Conservation (phyloP, 2,113 vertebrate genomes). For the Macaca nemestrina region DNA sequence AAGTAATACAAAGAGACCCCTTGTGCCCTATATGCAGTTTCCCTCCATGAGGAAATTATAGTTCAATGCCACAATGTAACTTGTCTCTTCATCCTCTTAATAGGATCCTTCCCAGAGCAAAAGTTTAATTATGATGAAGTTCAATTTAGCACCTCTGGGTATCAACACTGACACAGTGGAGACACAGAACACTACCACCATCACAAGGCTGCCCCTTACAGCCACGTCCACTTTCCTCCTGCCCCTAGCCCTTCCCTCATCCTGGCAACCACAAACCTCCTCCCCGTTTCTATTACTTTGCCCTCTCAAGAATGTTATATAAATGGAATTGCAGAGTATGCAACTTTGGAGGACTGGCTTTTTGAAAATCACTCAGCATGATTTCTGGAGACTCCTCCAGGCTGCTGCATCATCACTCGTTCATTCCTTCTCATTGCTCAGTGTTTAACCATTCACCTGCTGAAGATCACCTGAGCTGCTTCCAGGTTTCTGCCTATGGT, state of each 20-base stretch:
- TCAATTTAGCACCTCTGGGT: neutral
- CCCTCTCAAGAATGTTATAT: neutral
- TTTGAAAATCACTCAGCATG: neutral
- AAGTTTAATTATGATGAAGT: neutral
- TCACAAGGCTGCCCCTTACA: neutral
- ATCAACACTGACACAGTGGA: neutral
- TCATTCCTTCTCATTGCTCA: neutral
- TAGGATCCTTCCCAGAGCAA: neutral
- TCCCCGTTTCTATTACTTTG: neutral
- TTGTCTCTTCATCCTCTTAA: neutral
- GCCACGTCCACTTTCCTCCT: neutral
- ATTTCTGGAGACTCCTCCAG: neutral
- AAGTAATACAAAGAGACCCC: neutral
- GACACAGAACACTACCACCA: neutral
- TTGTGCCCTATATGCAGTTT: neutral
- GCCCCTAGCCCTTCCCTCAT: neutral
- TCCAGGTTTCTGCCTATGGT: neutral
- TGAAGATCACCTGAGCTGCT: neutral
- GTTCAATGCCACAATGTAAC: neutral
- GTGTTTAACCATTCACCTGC: neutral
- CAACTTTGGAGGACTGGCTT: neutral
- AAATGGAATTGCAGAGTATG: neutral
- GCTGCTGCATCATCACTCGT: neutral
- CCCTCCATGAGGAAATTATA: neutral
- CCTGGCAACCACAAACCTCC: neutral